Percentiles rank a stretch among this genome's conserved stretches.
Evolutionary conservation across 2,113 vertebrate genomes (phyloP).

Genomic region (Alaudala cheleensis): DNA sequence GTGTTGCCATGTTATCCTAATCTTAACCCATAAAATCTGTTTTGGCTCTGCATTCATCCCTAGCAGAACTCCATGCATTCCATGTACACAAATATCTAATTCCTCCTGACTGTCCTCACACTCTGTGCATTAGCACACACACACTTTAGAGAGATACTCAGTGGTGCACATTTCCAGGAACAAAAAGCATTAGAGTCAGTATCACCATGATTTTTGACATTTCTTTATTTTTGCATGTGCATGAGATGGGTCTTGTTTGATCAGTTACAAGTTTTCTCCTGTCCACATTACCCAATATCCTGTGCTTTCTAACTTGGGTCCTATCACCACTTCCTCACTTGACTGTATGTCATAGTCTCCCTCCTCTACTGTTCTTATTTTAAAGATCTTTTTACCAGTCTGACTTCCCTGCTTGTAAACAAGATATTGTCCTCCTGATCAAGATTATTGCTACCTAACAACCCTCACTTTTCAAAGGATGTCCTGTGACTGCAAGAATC

Average conservation of each 20-base stretch:
- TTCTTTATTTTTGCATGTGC: not conserved
- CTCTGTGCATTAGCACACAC: not conserved
- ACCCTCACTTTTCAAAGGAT: not conserved
- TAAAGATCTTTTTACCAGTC: not conserved
- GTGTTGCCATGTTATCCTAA: accelerated
- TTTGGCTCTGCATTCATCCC: not conserved
- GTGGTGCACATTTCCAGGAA: not conserved
- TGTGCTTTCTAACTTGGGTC: not conserved
- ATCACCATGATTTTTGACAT: not conserved
- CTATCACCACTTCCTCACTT: not conserved
- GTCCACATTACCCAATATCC: not conserved
- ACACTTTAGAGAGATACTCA: not conserved
- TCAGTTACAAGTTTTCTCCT: not conserved
- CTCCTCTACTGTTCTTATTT: not conserved
- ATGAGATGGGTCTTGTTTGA: not conserved
- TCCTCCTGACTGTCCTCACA: not conserved
- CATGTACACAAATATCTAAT: not conserved
- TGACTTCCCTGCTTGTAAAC: not conserved
- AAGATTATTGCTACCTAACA: not conserved
- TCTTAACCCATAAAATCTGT: not conserved
- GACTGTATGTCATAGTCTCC: not conserved
- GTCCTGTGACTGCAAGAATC: not conserved
- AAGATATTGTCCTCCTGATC: not conserved
- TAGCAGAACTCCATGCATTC: not conserved
- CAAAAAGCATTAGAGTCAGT: not conserved